A percentile compares a stretch with the other conserved stretches of the same genome.
These are phyloP conservation scores for Pao palembangensis DNA, from an alignment of 2,113 vertebrate species.

Conservation along the genomic window DNA sequence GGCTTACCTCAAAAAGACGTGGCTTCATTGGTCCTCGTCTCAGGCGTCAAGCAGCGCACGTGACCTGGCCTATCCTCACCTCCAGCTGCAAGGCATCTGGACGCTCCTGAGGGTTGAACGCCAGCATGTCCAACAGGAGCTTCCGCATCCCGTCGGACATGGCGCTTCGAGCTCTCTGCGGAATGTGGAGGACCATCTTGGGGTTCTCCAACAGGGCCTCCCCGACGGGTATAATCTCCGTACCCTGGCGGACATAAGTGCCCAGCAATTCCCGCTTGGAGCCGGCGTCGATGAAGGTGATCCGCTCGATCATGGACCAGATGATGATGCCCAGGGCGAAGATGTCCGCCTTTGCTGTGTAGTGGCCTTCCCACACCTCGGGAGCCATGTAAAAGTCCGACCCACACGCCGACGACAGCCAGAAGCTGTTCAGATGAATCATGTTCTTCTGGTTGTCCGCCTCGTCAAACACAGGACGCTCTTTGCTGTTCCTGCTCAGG, in stretches of 20 bases:
- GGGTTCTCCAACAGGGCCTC: slow-evolving; percentile 96
- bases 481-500: slow-evolving; percentile 74
- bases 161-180: slow-evolving; percentile 88
- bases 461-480: slow-evolving; percentile 37
- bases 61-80: slow-evolving; percentile 87
- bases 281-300: slow-evolving; percentile 91
- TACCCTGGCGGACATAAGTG: slow-evolving; percentile 88
- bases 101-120: slow-evolving; percentile 93
- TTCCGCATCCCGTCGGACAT: slow-evolving; percentile 89
- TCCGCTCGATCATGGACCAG: slow-evolving; percentile 96
- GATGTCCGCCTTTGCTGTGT: slow-evolving; percentile 97
- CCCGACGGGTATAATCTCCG: slow-evolving; percentile 90
- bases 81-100: slow-evolving; percentile 92
- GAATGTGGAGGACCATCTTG: slow-evolving; percentile 95
- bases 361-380: slow-evolving; percentile 96
- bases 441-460: slow-evolving; percentile 76
- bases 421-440: slow-evolving; percentile 90
- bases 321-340: slow-evolving; percentile 96
- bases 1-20: too few species aligned
- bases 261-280: slow-evolving; percentile 92
- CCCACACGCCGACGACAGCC: slow-evolving; percentile 92
- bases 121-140: slow-evolving; percentile 93
- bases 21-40: too few species aligned
- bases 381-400: slow-evolving; percentile 97
- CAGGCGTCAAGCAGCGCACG: slow-evolving; percentile 61